phyloP scores from a whole-genome alignment of 2,113 vertebrate genomes.

The Oriolus oriolus region DNA sequence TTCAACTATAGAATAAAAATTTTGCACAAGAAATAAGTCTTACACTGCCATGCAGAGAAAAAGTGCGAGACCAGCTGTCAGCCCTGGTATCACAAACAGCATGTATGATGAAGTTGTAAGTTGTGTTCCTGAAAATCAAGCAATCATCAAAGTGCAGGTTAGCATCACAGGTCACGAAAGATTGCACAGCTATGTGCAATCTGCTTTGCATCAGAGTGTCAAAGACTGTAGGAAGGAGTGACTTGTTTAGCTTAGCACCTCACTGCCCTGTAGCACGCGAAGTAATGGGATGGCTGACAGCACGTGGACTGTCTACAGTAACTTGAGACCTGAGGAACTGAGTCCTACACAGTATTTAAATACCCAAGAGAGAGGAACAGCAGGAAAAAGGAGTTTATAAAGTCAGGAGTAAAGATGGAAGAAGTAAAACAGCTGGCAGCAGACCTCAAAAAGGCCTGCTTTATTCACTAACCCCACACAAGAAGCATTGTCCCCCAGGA shows the following conservation, averaged over 20 bases:
- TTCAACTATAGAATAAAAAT: not conserved
- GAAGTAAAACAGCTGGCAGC: not conserved
- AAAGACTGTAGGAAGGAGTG: not conserved
- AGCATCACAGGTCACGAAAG: not conserved
- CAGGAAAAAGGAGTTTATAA: not conserved
- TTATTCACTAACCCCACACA: not conserved
- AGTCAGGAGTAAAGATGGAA: not conserved
- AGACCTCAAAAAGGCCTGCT: not conserved
- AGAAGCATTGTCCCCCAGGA: not conserved
- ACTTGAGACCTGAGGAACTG: not conserved
- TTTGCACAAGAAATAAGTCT: not conserved
- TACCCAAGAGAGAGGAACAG: not conserved
- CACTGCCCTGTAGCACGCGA: not conserved
- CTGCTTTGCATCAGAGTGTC: not conserved
- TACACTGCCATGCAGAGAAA: not conserved
- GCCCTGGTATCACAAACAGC: not conserved
- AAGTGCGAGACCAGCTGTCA: not conserved
- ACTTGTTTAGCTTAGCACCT: not conserved
- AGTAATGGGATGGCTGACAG: not conserved
- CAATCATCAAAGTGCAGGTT: not conserved
- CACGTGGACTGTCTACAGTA: rapidly evolving
- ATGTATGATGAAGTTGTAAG: not conserved
- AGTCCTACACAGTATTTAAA: not conserved
- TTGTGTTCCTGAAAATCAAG: constrained; percentile 19
- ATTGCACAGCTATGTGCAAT: not conserved